These are phyloP conservation scores for Chaetophractus vellerosus DNA, from an alignment of 2,797 vertebrate genomes.

Conservation along the genomic window DNA sequence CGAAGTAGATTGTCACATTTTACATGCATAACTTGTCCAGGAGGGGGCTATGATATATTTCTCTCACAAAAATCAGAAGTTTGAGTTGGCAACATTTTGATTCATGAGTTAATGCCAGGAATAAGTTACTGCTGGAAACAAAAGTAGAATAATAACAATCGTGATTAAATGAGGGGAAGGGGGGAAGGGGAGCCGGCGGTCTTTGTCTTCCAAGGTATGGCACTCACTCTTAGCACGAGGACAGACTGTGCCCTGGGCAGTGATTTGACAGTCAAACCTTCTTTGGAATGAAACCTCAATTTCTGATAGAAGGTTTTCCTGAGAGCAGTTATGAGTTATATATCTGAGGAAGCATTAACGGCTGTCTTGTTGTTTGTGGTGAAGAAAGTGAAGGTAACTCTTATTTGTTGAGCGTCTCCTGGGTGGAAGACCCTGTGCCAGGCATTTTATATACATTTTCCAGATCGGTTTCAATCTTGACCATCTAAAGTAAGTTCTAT, in stretches of 20 bases:
- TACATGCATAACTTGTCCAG: background rate
- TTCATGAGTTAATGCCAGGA: background rate
- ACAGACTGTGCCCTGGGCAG: background rate
- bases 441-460: background rate
- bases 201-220: background rate
- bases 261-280: background rate
- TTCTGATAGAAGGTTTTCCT: background rate
- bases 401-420: background rate
- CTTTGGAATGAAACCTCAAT: background rate
- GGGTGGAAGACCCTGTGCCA: too few species aligned
- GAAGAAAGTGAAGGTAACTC: background rate
- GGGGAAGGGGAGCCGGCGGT: background rate
- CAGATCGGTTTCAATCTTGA: background rate
- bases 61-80: constrained; percentile 9
- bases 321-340: background rate
- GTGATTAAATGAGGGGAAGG: background rate
- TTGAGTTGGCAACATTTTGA: constrained; percentile 28
- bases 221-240: background rate
- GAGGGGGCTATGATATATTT: background rate
- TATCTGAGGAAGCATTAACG: background rate
- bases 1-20: constrained; percentile 35
- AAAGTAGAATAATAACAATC: background rate
- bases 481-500: background rate
- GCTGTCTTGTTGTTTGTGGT: background rate
- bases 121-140: background rate